Evolutionary conservation across 2,113 vertebrate species (phyloP).

Genomic region (Misgurnus anguillicaudatus): DNA sequence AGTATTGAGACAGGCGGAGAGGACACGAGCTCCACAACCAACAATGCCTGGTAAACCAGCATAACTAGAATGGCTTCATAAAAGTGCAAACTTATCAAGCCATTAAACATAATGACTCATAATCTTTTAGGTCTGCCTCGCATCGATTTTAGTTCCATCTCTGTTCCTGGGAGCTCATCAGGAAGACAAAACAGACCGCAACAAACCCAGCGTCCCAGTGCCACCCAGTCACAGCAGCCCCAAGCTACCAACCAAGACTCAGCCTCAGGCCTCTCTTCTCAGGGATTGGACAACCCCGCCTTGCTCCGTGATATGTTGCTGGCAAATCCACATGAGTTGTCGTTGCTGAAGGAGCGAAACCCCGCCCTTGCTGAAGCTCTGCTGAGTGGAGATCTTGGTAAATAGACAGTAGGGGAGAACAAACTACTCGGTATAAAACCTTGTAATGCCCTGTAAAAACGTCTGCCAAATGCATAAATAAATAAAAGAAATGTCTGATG

Average conservation of each 20-base stretch:
- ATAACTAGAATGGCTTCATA: not conserved
- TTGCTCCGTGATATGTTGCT: constrained; percentile 94
- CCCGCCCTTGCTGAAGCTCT: constrained; percentile 92
- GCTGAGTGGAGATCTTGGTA: constrained; percentile 95
- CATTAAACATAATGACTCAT: not conserved
- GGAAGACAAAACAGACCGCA: constrained; percentile 58
- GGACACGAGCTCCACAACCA: constrained; percentile 74
- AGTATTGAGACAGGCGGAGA: constrained; percentile 87
- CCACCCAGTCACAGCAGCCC: constrained; percentile 56
- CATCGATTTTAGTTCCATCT: constrained; percentile 96
- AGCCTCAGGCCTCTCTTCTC: constrained; percentile 71
- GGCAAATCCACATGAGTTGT: constrained; percentile 94
- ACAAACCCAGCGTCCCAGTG: constrained; percentile 56
- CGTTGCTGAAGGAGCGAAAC: constrained; percentile 95
- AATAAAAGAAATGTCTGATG: no score
- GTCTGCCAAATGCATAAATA: no score
- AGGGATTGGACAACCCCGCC: constrained; percentile 90
- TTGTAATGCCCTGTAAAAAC: no score
- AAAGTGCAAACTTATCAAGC: not conserved
- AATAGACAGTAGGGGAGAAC: constrained; percentile 47
- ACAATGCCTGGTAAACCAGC: constrained; percentile 62
- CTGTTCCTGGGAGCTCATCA: constrained; percentile 86
- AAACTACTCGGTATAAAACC: no score
- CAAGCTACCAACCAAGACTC: constrained; percentile 54
- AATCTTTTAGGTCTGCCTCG: constrained; percentile 81